A percentile compares a stretch with the other conserved stretches of the same genome.
These are phyloP conservation scores for Mobula birostris DNA, from an alignment of 2,113 vertebrate genomes.

Conservation along the genomic window DNA sequence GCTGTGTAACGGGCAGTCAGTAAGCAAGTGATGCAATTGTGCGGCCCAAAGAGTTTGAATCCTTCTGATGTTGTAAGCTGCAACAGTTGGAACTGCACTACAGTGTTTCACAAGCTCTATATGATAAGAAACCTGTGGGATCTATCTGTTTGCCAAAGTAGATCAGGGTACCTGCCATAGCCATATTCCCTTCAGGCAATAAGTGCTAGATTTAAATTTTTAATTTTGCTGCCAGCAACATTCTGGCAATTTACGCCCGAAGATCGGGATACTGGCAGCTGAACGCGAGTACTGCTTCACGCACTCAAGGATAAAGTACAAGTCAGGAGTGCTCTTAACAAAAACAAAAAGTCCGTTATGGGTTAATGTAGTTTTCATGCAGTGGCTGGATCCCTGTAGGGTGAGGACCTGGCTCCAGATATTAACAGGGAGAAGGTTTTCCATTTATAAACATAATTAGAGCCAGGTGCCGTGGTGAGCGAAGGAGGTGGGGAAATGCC, in stretches of 20 bases:
- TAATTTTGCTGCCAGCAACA: background rate
- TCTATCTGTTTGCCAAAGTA: background rate
- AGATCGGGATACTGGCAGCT: background rate
- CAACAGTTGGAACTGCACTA: background rate
- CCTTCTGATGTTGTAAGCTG: background rate
- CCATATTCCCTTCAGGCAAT: background rate
- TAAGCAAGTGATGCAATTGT: background rate
- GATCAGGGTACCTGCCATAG: background rate
- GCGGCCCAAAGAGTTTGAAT: background rate
- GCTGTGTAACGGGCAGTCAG: too few relatives aligned
- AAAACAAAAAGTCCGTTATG: background rate
- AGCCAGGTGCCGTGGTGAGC: background rate
- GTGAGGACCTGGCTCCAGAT: background rate
- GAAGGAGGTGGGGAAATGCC: background rate
- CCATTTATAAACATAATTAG: background rate
- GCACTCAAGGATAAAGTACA: background rate
- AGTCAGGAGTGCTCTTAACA: background rate
- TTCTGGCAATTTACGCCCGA: slow-evolving; percentile 1
- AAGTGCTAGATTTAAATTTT: background rate
- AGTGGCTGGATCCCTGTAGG: background rate
- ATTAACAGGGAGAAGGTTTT: background rate
- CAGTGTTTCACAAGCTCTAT: background rate
- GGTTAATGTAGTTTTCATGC: background rate
- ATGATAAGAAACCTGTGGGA: background rate
- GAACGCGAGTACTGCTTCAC: background rate